Conservation (phyloP, 2,888 invertebrate species). For the Catocala fraxini region DNA sequence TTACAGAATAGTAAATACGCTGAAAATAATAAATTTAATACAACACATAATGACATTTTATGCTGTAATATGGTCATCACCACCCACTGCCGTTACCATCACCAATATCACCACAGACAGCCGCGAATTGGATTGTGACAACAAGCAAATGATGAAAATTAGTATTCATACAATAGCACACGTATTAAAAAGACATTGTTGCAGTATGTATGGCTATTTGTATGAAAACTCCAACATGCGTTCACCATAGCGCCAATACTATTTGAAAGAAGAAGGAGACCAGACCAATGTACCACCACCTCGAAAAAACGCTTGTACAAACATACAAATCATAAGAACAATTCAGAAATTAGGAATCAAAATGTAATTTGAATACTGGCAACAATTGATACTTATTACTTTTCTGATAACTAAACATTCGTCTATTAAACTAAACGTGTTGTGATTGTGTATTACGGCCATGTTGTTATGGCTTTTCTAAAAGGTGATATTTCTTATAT, state of each 20-base stretch:
- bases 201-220: too few species aligned
- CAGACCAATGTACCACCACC: conserved; percentile 39
- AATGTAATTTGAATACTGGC: neutral
- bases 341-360: too few species aligned
- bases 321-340: conserved; percentile 27
- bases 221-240: too few species aligned
- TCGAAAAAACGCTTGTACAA: conserved; percentile 43
- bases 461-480: too few species aligned
- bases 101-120: conserved; percentile 8
- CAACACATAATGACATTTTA: neutral
- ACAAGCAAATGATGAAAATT: too few species aligned
- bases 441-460: neutral
- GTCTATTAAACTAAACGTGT: conserved; percentile 5
- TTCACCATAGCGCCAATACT: too few species aligned
- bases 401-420: conserved; percentile 17
- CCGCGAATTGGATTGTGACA: too few species aligned
- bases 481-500: too few species aligned
- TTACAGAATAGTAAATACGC: neutral
- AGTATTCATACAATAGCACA: too few species aligned
- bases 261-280: conserved; percentile 11
- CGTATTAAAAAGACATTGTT: too few species aligned
- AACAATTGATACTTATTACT: neutral
- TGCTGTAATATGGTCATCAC: neutral
- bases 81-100: conserved; percentile 11
- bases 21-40: neutral